Evolutionary conservation across 2,113 vertebrate species (phyloP).

Genomic region (Burhinus oedicnemus): DNA sequence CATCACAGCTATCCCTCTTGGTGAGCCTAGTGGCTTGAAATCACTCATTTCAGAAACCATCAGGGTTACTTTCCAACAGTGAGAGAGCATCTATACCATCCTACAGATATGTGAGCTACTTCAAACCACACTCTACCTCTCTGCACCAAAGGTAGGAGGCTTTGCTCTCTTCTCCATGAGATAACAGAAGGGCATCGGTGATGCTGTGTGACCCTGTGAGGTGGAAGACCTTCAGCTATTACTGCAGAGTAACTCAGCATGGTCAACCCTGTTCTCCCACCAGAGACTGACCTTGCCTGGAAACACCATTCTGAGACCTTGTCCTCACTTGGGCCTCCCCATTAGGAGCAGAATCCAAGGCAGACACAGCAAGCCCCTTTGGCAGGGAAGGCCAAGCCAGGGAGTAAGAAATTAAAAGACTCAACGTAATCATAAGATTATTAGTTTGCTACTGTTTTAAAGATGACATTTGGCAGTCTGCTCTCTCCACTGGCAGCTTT

Average conservation of each 20-base stretch:
- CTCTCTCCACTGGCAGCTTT: neutral
- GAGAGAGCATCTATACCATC: neutral
- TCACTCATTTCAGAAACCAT: neutral
- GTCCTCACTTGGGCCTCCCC: no score
- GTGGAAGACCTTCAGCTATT: neutral
- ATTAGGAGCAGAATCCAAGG: neutral
- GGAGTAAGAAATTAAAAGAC: neutral
- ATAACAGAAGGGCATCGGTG: neutral
- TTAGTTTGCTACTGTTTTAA: neutral
- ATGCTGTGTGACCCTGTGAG: neutral
- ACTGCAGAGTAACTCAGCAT: neutral
- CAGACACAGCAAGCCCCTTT: neutral
- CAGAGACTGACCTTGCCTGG: neutral
- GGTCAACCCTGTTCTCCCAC: neutral
- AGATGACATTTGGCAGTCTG: neutral
- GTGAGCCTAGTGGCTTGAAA: neutral
- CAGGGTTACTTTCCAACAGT: neutral
- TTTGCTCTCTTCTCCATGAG: neutral
- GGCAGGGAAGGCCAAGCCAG: neutral
- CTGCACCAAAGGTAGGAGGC: neutral
- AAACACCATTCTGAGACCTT: neutral
- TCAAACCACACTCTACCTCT: neutral
- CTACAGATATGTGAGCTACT: neutral
- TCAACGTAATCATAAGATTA: neutral
- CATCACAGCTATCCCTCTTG: neutral